Conservation (phyloP, 2,113 vertebrate genomes). For the Taxidea taxus region DNA sequence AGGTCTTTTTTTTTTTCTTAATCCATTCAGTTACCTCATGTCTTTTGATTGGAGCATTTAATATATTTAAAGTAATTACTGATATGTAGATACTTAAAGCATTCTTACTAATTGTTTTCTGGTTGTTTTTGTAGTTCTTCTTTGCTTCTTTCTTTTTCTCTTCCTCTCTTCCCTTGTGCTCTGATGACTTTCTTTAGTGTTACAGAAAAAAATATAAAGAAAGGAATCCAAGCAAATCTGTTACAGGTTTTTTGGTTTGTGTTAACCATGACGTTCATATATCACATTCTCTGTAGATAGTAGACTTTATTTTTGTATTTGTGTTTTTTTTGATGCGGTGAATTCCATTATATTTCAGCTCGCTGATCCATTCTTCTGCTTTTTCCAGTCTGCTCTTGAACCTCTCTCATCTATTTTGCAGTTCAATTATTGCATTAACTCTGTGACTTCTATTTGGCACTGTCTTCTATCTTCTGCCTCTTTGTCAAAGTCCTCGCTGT, state of each 20-base stretch:
- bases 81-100: not conserved
- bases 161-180: not conserved
- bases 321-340: not conserved
- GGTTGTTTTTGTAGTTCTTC: not conserved
- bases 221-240: not conserved
- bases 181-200: not conserved
- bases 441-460: not conserved
- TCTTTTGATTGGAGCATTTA: not conserved
- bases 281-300: not conserved
- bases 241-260: not conserved
- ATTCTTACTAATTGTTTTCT: not conserved
- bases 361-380: not conserved
- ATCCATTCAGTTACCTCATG: not conserved
- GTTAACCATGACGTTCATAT: not conserved
- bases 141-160: not conserved
- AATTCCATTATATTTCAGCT: not conserved
- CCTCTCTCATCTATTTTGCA: not conserved
- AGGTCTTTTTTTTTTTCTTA: not conserved
- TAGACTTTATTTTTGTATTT: not conserved
- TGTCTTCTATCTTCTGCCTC: not conserved
- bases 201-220: not conserved
- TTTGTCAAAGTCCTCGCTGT: not conserved
- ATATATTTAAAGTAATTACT: not conserved
- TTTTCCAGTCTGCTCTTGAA: not conserved
- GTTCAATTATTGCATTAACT: not conserved